Base-by-base conservation (phyloP, 2,797 vertebrate species). In the Coilia nasus region DNA sequence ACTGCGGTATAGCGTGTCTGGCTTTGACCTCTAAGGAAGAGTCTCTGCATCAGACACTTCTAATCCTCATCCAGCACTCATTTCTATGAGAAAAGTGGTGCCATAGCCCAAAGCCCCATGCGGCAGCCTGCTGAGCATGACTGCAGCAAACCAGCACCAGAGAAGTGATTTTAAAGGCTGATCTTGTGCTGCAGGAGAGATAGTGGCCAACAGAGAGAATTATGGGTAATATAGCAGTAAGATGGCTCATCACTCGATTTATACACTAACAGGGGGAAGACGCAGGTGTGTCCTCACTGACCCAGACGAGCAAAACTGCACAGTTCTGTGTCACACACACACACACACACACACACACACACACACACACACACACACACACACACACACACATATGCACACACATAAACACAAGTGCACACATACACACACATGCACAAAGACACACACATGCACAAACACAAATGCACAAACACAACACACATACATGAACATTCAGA, bases 261-360 rank as follows among this genome's bases (percentile, higher is more conserved):
- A 59, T 59, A 59, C 15, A 71, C 25, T 64, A 23, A 71, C 64
- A 23, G 85, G 82, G 60, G 83, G 82, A 75, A 87, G 85, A 82
- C 91, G 91, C 94, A 96, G 94, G 94, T 95, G 94, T 91, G 89
- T 92, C 88, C 88, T 90, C 88, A 87, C 82, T 94, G 93, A 95
- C 93, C 93, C 92, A 91, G 91, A 94, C 94, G 86, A 91, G 87
- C 59, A 25, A 71, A 31, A 71, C 31, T 31, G 31, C 64, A 71
- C 64, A 71, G 64, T 12, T 71, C 64, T 31, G 28, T 71, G 64
- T 17, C 64, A 71, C 59, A 82, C 83, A 67, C 78, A 80, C 57
- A 56, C 57, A 83, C 54, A 83, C 28, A 67, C 83, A 82, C 21
- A 82, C 84, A 71, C 46, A 50, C 41, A 84, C 75, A 82, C 44